These are phyloP conservation scores for Euproctis similis DNA, from an alignment of 2,888 invertebrate genomes.

Conservation along the genomic window DNA sequence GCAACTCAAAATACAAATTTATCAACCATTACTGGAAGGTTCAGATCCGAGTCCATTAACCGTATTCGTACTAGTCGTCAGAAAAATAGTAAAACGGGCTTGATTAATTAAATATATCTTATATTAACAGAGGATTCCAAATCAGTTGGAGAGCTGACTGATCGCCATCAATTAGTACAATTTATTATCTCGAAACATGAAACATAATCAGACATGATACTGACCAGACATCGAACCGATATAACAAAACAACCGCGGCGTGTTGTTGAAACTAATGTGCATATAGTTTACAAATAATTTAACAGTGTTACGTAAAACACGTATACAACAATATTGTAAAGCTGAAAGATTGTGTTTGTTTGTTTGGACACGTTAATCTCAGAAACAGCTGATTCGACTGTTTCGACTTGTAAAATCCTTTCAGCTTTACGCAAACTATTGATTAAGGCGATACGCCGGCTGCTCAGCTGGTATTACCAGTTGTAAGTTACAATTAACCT, in stretches of 20 bases:
- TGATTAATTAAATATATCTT: no score
- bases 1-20: no score
- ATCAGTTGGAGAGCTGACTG: conserved; percentile 4
- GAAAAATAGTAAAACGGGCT: no score
- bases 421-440: no score
- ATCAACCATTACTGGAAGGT: no score
- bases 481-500: no score
- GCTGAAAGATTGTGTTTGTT: not conserved
- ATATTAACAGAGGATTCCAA: not conserved
- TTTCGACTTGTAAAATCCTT: no score
- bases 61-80: no score
- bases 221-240: conserved; percentile 23
- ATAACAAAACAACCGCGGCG: conserved; percentile 20
- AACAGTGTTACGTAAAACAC: conserved; percentile 3
- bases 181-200: conserved; percentile 21
- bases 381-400: not conserved
- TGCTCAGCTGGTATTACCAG: no score
- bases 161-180: no score
- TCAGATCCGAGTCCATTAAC: no score
- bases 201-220: conserved; percentile 21
- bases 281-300: conserved; percentile 6
- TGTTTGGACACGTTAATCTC: not conserved
- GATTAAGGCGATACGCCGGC: no score
- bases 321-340: not conserved
- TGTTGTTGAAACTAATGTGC: conserved; percentile 8